Percentiles rank a stretch among this genome's conserved stretches.
These are phyloP conservation scores for Lathamus discolor DNA, from an alignment of 2,113 vertebrate genomes.

Conservation along the genomic window DNA sequence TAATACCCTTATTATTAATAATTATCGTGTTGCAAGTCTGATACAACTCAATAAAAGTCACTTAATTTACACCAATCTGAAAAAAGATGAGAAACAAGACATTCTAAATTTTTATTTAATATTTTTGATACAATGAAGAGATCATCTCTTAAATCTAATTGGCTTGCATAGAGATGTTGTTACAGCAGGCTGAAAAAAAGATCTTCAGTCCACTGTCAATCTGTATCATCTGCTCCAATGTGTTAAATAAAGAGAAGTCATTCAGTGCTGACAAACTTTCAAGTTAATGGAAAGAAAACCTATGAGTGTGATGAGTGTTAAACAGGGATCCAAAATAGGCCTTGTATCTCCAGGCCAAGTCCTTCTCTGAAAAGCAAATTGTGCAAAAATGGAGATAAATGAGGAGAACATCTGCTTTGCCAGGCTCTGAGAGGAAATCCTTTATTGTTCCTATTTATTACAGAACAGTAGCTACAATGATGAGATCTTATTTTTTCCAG, in stretches of 20 bases:
- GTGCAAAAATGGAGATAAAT: accelerated
- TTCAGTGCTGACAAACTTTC: not conserved
- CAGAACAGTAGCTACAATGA: not conserved
- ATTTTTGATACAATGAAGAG: not conserved
- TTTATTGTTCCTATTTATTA: not conserved
- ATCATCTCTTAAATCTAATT: not conserved
- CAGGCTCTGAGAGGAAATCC: not conserved
- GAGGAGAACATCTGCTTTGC: not conserved
- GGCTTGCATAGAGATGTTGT: not conserved
- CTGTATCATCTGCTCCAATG: accelerated
- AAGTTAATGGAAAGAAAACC: not conserved
- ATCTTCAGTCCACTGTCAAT: not conserved
- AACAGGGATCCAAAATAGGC: not conserved
- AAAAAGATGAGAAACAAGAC: not conserved
- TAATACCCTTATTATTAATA: not conserved
- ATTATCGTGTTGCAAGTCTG: not conserved
- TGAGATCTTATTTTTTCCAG: not conserved
- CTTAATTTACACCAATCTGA: not conserved
- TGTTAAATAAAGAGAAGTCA: not conserved
- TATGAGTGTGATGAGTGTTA: accelerated
- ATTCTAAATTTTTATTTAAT: not conserved
- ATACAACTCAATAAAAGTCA: not conserved
- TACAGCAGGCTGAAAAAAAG: not conserved
- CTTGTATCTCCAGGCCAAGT: not conserved
- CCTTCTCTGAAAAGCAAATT: not conserved